A percentile compares a stretch with the other conserved stretches of the same genome.
phyloP scores from a whole-genome alignment of 2,797 vertebrate genomes.

The Ciconia nigra region DNA sequence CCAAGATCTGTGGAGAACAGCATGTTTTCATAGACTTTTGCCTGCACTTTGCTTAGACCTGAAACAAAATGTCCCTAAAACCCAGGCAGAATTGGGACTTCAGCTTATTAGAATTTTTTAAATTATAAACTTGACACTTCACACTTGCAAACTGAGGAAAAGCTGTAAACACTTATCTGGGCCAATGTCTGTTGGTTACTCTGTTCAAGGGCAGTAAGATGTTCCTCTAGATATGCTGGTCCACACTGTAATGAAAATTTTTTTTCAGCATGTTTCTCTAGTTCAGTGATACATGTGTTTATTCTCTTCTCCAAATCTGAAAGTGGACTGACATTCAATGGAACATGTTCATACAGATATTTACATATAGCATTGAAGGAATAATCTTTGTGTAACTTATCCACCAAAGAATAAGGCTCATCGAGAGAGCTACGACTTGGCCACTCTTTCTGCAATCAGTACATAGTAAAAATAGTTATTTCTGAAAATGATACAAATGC shows the following conservation, averaged over 20 bases:
- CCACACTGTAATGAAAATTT: neutral
- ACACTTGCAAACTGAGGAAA: neutral
- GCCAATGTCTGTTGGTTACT: neutral
- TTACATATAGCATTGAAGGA: slow-evolving; percentile 6
- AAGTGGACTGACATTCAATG: neutral
- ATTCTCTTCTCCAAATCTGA: slow-evolving; percentile 31
- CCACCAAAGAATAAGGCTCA: neutral
- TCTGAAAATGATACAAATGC: neutral
- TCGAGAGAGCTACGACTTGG: neutral
- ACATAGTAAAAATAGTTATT: neutral
- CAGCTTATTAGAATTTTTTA: neutral
- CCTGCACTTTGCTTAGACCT: neutral
- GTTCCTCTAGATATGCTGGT: neutral
- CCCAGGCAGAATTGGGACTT: neutral
- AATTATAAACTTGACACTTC: neutral
- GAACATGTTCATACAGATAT: slow-evolving; percentile 7
- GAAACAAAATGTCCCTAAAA: neutral
- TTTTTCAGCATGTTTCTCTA: neutral
- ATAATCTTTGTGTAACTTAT: slow-evolving; percentile 10
- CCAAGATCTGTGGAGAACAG: neutral
- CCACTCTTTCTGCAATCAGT: slow-evolving; percentile 54
- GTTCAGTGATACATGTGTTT: neutral
- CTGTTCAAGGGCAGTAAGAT: neutral
- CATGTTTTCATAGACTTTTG: neutral
- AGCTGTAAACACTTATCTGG: neutral